Evolutionary conservation across 2,797 vertebrate genomes (phyloP), one percentile per base, ranked within the genome.

Genomic region (Pseudochromis fuscus): DNA sequence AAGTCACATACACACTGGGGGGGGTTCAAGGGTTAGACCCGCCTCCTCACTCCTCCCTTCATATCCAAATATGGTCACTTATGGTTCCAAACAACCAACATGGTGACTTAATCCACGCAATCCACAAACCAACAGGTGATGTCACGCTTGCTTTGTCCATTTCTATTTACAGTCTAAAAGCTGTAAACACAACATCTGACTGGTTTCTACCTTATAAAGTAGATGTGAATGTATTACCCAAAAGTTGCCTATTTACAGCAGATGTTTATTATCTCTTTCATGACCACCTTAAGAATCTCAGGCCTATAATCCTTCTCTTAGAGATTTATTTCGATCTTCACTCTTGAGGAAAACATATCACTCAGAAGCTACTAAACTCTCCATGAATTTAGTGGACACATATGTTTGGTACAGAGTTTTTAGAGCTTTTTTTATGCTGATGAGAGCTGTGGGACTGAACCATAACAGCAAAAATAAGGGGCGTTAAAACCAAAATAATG

Each of bases 381-480:
- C 5, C 6, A 2, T 18, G 7, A 40, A 5, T 5, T 40, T 7
- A 15, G 18, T 16, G 1, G 18, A 2, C 4, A 38, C 6, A 16
- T 16, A 18, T 40, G 15, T 40, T 40, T 40, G 5, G 6, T n/a
- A 7, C 38, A 40, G 1, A 30, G 30, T 30, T 30, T 30, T 30
- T 30, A 30, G 30, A 30, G 30, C 4, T 30, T 40, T 40, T n/a
- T 18, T 40, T 40, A 40, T n/a, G 16, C 38, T 40, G 6, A 40
- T 18, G 13, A 5, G 58, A 60, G 58, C 42, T 18, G 28, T 30
- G 31, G 46, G 28, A 24, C 42, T 60, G 42, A 46, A 24, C 28
- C 30, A 31, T 16, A 60, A 5, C 19, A 0, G 7, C 18, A 40
- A 40, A 40, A 5, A n/a, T n/a, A 6, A 6, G 15, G 2, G 16